Evolutionary conservation across 2,113 vertebrate genomes (phyloP), one percentile per base, ranked within the genome.

Genomic region (Mus pahari): DNA sequence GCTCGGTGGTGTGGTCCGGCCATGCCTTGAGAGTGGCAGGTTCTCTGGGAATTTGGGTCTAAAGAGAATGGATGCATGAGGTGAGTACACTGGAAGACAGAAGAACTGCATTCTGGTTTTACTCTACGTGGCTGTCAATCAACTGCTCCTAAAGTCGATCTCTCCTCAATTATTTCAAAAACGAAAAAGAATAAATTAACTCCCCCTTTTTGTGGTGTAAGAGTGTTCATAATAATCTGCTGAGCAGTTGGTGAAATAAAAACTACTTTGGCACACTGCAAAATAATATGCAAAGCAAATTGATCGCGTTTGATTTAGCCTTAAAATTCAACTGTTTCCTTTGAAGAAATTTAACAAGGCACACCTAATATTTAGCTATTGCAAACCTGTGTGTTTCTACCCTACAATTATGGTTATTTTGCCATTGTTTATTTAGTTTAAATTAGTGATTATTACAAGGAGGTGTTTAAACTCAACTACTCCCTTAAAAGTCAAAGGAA

Each of bases 401-500:
- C 66, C 33, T 68, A 14, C 66, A 68, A 33, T 33, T 33, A 33
- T 33, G 33, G 28, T 66, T 31, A 66, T 14, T 66, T 66, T 66
- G 28, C 2, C 28, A 68, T 33, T 33, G 31, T 33, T 68, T 5
- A 33, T 91, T 73, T n/a, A 64, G 39, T 58, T 92, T 82, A 42
- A 53, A 88, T 36, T 78, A 10, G 33, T 62, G 28, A 77, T 92
- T 12, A 88, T 58, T 77, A 84, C n/a, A 70, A 79, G n/a, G 39
- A 89, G n/a, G 53, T 75, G 87, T 64, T 95, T 82, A 81, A 91
- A 94, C n/a, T 83, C n/a, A 70, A 92, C 92, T 64, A 20, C 79
- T 53, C 89, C 73, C 86, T 87, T 19, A 86, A 86, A 73, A 74
- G 3, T 39, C 83, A 24, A 28, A 81, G 55, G 17, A 95, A 28